Evolutionary conservation across 2,888 invertebrate species (phyloP).

Genomic region (Epistrophe grossulariae): DNA sequence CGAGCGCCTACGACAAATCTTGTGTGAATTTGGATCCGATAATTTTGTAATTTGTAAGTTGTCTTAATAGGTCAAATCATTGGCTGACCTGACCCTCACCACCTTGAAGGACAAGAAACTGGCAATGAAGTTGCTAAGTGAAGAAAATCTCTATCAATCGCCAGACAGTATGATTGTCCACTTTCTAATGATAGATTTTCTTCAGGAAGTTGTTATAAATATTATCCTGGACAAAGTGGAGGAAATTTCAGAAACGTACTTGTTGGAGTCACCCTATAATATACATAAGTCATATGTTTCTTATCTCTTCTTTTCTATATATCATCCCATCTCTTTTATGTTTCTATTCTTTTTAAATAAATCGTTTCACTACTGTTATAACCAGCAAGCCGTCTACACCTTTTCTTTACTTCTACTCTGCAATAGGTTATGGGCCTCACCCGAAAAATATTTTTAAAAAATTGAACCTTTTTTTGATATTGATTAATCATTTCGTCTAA

Average conservation of each 20-base stretch:
- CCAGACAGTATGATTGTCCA: conserved; percentile 87
- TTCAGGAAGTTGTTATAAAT: conserved; percentile 87
- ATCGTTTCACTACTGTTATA: too few relatives aligned
- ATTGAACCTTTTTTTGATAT: too few relatives aligned
- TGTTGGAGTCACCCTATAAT: too few relatives aligned
- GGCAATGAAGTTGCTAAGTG: conserved; percentile 80
- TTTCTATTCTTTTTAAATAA: too few relatives aligned
- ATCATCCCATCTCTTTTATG: too few relatives aligned
- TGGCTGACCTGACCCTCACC: not conserved
- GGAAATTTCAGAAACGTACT: conserved; percentile 85
- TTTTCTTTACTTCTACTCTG: too few relatives aligned
- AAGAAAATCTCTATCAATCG: conserved; percentile 81
- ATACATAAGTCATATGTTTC: too few relatives aligned
- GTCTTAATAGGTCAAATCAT: not conserved
- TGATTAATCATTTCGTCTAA: too few relatives aligned
- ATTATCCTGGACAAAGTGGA: conserved; percentile 87
- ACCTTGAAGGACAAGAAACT: conserved; percentile 79
- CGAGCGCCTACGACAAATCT: conserved; percentile 81
- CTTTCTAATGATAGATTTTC: conserved; percentile 86
- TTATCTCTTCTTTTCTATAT: too few relatives aligned
- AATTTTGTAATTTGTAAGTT: conserved; percentile 80
- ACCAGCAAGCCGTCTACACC: too few relatives aligned
- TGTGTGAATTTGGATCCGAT: conserved; percentile 81
- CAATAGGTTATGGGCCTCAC: too few relatives aligned
- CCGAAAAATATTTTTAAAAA: too few relatives aligned